Conservation (phyloP, 2,888 invertebrate genomes). For the Drepanosiphum platanoidis region DNA sequence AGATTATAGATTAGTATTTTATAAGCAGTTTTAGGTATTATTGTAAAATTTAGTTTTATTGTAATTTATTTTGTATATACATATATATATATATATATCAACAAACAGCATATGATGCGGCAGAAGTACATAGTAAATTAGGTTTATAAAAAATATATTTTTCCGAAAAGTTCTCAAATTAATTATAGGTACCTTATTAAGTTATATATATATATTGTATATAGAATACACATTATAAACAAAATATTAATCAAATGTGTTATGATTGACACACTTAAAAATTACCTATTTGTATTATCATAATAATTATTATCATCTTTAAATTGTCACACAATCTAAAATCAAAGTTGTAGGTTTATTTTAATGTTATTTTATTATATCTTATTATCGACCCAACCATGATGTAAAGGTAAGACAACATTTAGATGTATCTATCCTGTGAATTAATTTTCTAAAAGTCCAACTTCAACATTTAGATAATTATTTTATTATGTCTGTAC, state of each 20-base stretch:
- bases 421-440: background rate
- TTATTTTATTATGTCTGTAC: background rate
- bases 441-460: slow-evolving; percentile 1
- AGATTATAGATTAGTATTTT: slow-evolving; percentile 31
- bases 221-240: background rate
- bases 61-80: slow-evolving; percentile 18
- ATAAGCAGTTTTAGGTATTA: background rate
- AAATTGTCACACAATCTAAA: background rate
- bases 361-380: background rate
- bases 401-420: background rate
- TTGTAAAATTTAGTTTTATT: slow-evolving; percentile 20
- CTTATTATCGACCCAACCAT: background rate
- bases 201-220: background rate
- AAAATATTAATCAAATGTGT: background rate
- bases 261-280: background rate
- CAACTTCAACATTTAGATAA: background rate
- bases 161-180: background rate
- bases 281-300: background rate
- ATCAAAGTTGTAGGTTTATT: background rate
- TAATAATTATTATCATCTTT: too few relatives aligned
- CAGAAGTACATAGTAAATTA: background rate
- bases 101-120: background rate
- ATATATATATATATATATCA: background rate
- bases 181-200: background rate
- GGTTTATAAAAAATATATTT: background rate